phyloP scores from a whole-genome alignment of 1,140 invertebrate genomes.

The Drosophila lini region DNA sequence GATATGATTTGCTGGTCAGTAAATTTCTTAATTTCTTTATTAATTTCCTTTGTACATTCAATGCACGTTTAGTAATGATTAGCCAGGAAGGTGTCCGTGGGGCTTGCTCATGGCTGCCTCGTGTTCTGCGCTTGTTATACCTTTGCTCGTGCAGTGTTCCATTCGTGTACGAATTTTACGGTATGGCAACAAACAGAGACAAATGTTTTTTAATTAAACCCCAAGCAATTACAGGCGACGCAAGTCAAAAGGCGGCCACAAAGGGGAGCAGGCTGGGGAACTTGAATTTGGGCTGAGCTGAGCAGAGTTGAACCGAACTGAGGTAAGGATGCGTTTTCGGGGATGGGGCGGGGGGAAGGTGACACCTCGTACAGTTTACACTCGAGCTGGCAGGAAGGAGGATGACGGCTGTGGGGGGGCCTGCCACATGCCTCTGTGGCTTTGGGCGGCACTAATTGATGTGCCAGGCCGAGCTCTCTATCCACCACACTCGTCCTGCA shows the following conservation, averaged over 20 bases:
- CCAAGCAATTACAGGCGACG: constrained; percentile 73
- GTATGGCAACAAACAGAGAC: constrained; percentile 30
- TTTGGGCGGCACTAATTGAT: constrained; percentile 80
- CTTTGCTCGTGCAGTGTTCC: not conserved
- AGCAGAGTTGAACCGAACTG: not conserved
- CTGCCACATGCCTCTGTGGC: constrained; percentile 61
- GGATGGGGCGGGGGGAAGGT: constrained; percentile 21
- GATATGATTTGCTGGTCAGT: not conserved
- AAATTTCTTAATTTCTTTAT: not conserved
- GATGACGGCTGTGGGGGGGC: constrained; percentile 10
- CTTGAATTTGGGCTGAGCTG: constrained; percentile 1
- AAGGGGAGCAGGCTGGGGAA: constrained; percentile 22
- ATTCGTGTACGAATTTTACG: not conserved
- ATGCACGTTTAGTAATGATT: not conserved
- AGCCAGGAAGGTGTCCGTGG: not conserved
- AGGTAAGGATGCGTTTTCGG: constrained; percentile 23
- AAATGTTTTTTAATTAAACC: constrained; percentile 82
- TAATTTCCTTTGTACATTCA: not conserved
- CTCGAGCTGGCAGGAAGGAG: constrained; percentile 73
- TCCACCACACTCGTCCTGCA: constrained; percentile 32
- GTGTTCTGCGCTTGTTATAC: not conserved
- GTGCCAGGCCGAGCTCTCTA: constrained; percentile 61
- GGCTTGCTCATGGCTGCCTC: not conserved
- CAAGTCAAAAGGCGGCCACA: constrained; percentile 62
- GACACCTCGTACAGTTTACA: constrained; percentile 72